Evolutionary conservation across 2,888 invertebrate species (phyloP).

Genomic region (Anodontia alba): DNA sequence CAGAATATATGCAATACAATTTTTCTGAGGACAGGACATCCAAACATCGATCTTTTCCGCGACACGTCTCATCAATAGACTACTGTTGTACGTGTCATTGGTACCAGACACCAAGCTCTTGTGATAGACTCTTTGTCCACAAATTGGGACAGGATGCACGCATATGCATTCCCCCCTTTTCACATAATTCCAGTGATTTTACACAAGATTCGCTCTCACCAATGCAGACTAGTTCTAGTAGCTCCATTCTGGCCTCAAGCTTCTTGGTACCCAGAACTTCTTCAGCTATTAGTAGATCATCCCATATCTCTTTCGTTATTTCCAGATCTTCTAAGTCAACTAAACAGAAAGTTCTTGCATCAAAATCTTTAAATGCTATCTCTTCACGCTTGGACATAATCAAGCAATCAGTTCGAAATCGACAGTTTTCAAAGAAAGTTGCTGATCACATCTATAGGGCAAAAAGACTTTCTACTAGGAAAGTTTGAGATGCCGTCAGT

Average conservation of each 20-base stretch:
- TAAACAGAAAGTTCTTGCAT: not conserved
- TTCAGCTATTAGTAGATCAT: not conserved
- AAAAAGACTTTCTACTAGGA: not conserved
- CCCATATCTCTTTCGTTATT: not conserved
- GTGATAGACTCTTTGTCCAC: not conserved
- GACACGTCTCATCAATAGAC: not conserved
- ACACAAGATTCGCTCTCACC: too few relatives aligned
- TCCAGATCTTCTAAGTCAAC: not conserved
- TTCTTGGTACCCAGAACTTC: slow-evolving; percentile 3
- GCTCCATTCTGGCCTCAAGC: not conserved
- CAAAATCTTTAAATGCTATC: too few relatives aligned
- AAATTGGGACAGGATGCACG: not conserved
- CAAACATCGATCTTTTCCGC: not conserved
- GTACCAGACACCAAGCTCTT: not conserved
- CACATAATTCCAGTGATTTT: not conserved
- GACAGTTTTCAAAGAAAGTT: too few relatives aligned
- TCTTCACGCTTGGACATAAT: too few relatives aligned
- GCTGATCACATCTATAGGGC: too few relatives aligned
- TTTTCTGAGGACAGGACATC: not conserved
- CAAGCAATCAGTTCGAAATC: too few relatives aligned
- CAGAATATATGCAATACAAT: not conserved
- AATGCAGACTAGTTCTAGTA: too few relatives aligned
- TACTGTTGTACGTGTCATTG: not conserved
- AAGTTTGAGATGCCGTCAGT: not conserved
- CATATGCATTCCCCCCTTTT: slow-evolving; percentile 25